Evolutionary conservation across 1,140 invertebrate species (phyloP), one percentile per base, ranked within the genome.

Genomic region (Drosophila jambulina): DNA sequence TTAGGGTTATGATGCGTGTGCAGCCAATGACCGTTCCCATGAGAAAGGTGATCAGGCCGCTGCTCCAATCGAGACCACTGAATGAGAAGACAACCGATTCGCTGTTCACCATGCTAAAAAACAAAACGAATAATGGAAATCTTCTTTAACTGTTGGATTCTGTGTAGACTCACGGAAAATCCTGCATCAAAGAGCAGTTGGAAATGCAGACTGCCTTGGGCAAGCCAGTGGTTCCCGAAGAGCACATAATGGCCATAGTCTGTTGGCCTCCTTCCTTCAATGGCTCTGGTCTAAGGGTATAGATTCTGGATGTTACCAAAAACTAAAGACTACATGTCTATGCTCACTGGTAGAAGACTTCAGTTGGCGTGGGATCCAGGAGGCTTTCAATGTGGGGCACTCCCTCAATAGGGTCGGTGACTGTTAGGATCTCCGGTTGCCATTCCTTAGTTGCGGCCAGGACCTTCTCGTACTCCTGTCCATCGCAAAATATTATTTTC

Each of bases 11-110:
- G 13, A 53, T 53, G 2, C 51, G 51, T 19, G 51, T 53, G 19
- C 51, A 53, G 19, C 51, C 51, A 34, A 36, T 53, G 13, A 34
- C 12, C 6, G 32, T 21, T 21, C 13, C 51, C 29, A 15, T 21
- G 51, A 53, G 51, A 21, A 34, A 53, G 19, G 13, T 17, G 19
- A 23, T 17, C 7, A 53, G 29, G 19, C 51, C 51, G 15, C 51
- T 53, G 51, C 51, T 23, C 51, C 51, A 53, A 15, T 53, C 51
- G 7, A 53, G 51, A 10, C 51, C 32, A 53, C 32, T 53, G 32
- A 53, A 53, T 9, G 51, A 53, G n/a, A 53, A 53, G 19, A 53
- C 51, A 17, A 36, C 51, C 8, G 51, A 53, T 34, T 53, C 51
- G 19, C 29, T 53, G 51, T 53, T 36, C 32, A 53, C 10, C 29